Evolutionary conservation across 2,113 vertebrate species (phyloP), one percentile per base, ranked within the genome.

Genomic region (Labeo rohita): DNA sequence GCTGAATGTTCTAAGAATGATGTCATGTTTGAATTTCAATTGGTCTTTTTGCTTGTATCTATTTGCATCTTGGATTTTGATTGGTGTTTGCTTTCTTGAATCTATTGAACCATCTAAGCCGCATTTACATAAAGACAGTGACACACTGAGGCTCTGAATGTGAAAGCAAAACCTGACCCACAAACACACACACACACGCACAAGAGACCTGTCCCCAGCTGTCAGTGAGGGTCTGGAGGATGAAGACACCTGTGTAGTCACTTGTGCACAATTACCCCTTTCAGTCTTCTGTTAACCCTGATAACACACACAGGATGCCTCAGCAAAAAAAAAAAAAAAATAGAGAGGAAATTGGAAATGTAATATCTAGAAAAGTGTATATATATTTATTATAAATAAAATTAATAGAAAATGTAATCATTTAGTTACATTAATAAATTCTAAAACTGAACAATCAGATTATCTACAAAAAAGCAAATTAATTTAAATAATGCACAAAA

Each of bases 211-310:
- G 74, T 77, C 6, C 49, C 1, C 13, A 50, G 49, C 82, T 61
- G 70, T 84, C 68, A 75, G 39, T 21, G 6, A 72, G 63, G 13
- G 70, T 52, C 39, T 65, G 45, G 21, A 76, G 49, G 74, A 13
- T 52, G 63, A 43, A 56, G 76, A 74, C 21, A 68, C 65, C 11
- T 85, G 85, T 73, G 49, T 56, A 45, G 21, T 73, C n/a, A 80
- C 77, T 65, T 86, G 66, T 54, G 47, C 50, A 56, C 49, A 86
- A 47, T 84, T 45, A 36, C 61, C 75, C 7, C 43, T 4, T 36
- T 66, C 70, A 72, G 21, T 54, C 47, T 34, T 52, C 21, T 34
- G 12, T 61, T 49, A 76, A 63, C 18, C 16, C 86, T 79, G 74
- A 85, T 72, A 70, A 50, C 56, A 52, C 49, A 50, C n/a, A 52